Evolutionary conservation across 2,113 vertebrate species (phyloP).

Genomic region (Cervus canadensis): DNA sequence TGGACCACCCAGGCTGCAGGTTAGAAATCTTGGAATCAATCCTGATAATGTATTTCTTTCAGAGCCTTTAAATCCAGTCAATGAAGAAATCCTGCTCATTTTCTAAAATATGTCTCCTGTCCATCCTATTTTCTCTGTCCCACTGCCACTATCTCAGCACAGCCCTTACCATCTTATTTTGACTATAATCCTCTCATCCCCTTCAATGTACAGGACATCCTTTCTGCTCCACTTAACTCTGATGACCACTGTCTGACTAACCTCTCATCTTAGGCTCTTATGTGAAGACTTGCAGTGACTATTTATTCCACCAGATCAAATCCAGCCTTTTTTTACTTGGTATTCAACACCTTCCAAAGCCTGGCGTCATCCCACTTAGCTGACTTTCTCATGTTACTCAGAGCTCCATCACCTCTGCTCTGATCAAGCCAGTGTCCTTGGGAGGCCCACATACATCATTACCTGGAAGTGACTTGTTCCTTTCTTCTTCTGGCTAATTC

Average conservation of each 20-base stretch:
- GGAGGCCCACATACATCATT: background rate
- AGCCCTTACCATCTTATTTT: background rate
- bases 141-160: background rate
- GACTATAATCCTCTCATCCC: background rate
- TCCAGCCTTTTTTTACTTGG: background rate
- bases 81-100: background rate
- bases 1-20: background rate
- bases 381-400: background rate
- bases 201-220: background rate
- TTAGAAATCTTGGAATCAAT: background rate
- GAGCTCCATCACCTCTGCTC: background rate
- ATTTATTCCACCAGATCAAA: background rate
- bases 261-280: background rate
- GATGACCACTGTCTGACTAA: background rate
- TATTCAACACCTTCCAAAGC: background rate
- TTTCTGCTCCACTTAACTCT: background rate
- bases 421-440: background rate
- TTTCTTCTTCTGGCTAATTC: background rate
- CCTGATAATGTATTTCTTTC: background rate
- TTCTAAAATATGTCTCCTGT: background rate
- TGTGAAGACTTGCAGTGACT: background rate
- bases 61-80: background rate
- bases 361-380: background rate
- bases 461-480: background rate
- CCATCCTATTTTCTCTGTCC: background rate